Evolutionary conservation across 2,888 invertebrate genomes (phyloP).

Genomic region (Pyrocoelia pectoralis): DNA sequence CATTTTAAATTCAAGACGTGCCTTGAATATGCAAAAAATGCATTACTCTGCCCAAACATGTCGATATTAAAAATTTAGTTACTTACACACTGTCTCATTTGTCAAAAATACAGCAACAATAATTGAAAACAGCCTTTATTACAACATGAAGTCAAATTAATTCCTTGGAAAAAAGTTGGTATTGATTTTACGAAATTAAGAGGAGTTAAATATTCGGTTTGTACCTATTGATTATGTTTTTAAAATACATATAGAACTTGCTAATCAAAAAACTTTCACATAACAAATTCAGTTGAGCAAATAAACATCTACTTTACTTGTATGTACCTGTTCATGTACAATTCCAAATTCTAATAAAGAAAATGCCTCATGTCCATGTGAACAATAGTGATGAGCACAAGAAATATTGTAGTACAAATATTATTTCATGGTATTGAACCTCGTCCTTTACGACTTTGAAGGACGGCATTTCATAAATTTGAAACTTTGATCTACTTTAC

Average conservation of each 20-base stretch:
- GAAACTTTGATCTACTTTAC: too few relatives aligned
- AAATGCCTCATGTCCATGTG: too few relatives aligned
- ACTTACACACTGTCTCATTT: constrained; percentile 4
- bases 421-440: too few relatives aligned
- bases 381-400: too few relatives aligned
- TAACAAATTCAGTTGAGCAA: too few relatives aligned
- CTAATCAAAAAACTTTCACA: too few relatives aligned
- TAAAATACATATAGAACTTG: constrained; percentile 5
- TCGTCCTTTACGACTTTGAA: too few relatives aligned
- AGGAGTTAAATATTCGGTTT: constrained; percentile 3
- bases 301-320: too few relatives aligned
- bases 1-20: background rate
- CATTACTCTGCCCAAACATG: background rate
- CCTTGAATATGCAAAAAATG: constrained; percentile 5
- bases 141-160: constrained; percentile 3
- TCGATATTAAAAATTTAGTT: background rate
- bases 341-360: too few relatives aligned
- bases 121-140: constrained; percentile 7
- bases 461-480: too few relatives aligned
- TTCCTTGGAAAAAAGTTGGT: background rate
- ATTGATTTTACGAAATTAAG: background rate
- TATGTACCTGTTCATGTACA: too few relatives aligned
- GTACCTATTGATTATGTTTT: constrained; percentile 11
- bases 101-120: constrained; percentile 11
- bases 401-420: too few relatives aligned